These are phyloP conservation scores for Loxodonta africana DNA, from an alignment of 2,113 vertebrate genomes.

Conservation along the genomic window DNA sequence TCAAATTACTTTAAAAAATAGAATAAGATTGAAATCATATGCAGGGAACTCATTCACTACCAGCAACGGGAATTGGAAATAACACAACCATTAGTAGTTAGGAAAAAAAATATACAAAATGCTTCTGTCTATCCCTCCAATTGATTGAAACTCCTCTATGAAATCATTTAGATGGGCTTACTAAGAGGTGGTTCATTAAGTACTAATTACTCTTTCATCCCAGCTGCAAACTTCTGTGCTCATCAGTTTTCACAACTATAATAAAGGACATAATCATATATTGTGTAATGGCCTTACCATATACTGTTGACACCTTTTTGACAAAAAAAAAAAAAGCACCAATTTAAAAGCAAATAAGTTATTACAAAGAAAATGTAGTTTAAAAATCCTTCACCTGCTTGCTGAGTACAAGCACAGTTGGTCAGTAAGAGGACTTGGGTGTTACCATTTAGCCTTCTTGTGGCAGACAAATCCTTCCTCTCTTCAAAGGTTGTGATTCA, in stretches of 20 bases:
- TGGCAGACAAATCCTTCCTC: conserved; percentile 70
- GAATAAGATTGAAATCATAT: neutral
- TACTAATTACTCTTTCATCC: neutral
- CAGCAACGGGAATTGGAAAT: neutral
- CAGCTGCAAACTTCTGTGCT: neutral
- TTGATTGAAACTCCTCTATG: neutral
- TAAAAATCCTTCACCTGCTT: conserved; percentile 78
- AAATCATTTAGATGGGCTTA: conserved; percentile 21
- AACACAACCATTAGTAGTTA: neutral
- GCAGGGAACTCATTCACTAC: neutral
- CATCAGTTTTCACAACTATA: conserved; percentile 71
- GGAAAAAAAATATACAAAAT: neutral
- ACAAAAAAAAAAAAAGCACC: conserved; percentile 65
- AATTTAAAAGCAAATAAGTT: conserved; percentile 73
- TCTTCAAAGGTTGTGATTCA: conserved; percentile 67
- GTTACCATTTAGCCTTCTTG: conserved; percentile 51
- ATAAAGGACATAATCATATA: conserved; percentile 71
- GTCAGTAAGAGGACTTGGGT: conserved; percentile 70
- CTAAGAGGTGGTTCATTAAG: neutral
- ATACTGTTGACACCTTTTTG: conserved; percentile 71
- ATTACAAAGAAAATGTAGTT: conserved; percentile 74
- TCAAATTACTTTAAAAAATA: conserved; percentile 2
- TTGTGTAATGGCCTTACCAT: conserved; percentile 34
- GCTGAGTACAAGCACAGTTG: conserved; percentile 72
- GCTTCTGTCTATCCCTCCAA: neutral